phyloP scores from a whole-genome alignment of 2,113 vertebrate species.

The Speoplatyrhinus poulsoni region DNA sequence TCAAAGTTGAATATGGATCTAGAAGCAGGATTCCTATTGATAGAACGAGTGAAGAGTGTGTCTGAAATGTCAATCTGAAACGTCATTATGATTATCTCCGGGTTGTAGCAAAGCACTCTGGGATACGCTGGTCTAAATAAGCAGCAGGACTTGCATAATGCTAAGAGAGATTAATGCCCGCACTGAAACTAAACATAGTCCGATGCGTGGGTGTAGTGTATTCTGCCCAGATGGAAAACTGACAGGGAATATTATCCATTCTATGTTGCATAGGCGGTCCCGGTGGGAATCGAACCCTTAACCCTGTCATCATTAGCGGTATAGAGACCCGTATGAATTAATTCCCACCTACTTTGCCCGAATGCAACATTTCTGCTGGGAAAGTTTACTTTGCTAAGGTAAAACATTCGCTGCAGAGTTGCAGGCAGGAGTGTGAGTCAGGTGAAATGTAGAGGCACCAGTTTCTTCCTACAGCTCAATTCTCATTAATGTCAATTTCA shows the following conservation, averaged over 20 bases:
- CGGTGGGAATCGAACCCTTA: not conserved
- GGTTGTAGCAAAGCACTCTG: conserved; percentile 58
- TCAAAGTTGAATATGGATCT: conserved; percentile 64
- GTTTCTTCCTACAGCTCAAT: conserved; percentile 48
- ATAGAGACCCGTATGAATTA: not conserved
- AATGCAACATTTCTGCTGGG: conserved; percentile 19
- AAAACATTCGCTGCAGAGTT: conserved; percentile 33
- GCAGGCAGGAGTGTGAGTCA: conserved; percentile 50
- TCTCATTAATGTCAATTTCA: conserved; percentile 80
- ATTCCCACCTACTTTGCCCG: conserved; percentile 1
- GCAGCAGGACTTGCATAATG: conserved; percentile 60
- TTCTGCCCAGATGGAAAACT: conserved; percentile 50
- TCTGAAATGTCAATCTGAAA: conserved; percentile 72
- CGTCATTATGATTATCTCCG: conserved; percentile 61
- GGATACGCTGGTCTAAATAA: conserved; percentile 61
- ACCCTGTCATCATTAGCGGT: not conserved
- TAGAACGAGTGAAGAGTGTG: conserved; percentile 55
- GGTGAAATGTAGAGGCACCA: conserved; percentile 51
- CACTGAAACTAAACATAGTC: conserved; percentile 66
- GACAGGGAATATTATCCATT: conserved; percentile 60
- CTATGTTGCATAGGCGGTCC: conserved; percentile 33
- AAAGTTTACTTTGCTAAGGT: conserved; percentile 29
- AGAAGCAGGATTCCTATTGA: conserved; percentile 56
- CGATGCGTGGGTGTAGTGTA: conserved; percentile 51
- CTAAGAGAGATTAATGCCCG: conserved; percentile 59